Conservation (phyloP, 2,797 vertebrate species). For the Manis crassicaudata region DNA sequence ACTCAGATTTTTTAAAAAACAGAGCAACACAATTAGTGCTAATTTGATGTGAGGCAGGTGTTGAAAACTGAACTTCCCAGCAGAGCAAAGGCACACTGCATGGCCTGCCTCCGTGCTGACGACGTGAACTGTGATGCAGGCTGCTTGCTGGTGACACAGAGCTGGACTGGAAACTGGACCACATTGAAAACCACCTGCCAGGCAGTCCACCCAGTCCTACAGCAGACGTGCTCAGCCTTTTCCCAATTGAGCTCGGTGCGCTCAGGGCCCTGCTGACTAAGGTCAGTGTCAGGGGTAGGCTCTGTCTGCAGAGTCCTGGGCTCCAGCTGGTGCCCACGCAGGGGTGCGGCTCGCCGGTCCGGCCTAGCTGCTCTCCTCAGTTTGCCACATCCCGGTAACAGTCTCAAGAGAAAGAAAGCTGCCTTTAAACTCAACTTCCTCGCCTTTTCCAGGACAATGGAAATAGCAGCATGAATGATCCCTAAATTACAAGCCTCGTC, state of each 20-base stretch:
- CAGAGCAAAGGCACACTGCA: background rate
- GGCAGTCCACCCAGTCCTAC: background rate
- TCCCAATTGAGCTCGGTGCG: background rate
- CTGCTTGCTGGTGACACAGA: background rate
- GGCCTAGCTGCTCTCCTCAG: background rate
- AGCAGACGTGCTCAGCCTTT: too few relatives aligned
- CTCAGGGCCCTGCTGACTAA: too few relatives aligned
- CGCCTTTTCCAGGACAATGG: slow-evolving; percentile 15
- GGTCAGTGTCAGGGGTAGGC: too few relatives aligned
- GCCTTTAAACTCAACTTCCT: background rate
- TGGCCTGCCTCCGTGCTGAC: background rate
- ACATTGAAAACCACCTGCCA: background rate
- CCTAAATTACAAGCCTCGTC: background rate
- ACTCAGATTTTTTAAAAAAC: background rate
- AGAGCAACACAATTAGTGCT: background rate
- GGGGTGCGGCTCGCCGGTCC: background rate
- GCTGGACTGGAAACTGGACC: background rate
- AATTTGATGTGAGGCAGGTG: background rate
- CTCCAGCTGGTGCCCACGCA: background rate
- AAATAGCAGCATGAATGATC: background rate
- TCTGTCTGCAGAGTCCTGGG: too few relatives aligned
- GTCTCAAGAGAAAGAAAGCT: background rate
- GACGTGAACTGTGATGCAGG: background rate
- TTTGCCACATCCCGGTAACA: background rate
- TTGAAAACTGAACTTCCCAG: background rate